Conservation (phyloP, 1,140 invertebrate species). For the Danaus plexippus region DNA sequence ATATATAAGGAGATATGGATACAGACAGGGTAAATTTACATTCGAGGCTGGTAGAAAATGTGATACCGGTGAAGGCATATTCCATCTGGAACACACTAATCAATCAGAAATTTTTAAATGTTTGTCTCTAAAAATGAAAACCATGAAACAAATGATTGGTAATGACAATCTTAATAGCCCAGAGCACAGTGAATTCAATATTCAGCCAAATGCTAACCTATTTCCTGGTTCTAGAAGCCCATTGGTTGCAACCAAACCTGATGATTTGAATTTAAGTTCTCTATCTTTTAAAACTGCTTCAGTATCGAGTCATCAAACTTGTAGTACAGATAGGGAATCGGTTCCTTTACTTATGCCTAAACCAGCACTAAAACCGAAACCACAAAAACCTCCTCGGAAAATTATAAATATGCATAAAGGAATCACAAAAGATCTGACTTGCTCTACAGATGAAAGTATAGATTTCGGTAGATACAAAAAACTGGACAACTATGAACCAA, state of each 20-base stretch:
- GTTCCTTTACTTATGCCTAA: slow-evolving; percentile 64
- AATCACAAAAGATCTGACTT: slow-evolving; percentile 57
- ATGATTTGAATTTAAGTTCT: slow-evolving; percentile 64
- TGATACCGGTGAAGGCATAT: slow-evolving; percentile 87
- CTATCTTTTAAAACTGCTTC: slow-evolving; percentile 65
- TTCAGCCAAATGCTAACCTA: slow-evolving; percentile 80
- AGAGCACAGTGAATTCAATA: slow-evolving; percentile 81
- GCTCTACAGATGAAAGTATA: slow-evolving; percentile 53
- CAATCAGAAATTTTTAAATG: slow-evolving; percentile 86
- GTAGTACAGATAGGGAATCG: slow-evolving; percentile 54
- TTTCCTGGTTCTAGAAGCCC: slow-evolving; percentile 84
- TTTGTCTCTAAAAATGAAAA: slow-evolving; percentile 85
- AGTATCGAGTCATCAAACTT: slow-evolving; percentile 53
- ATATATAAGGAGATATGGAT: slow-evolving; percentile 88
- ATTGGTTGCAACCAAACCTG: slow-evolving; percentile 73
- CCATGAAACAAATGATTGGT: slow-evolving; percentile 84
- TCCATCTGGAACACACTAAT: slow-evolving; percentile 83
- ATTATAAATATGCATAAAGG: slow-evolving; percentile 64
- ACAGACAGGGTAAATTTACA: slow-evolving; percentile 85
- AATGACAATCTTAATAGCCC: slow-evolving; percentile 77
- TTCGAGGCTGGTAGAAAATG: slow-evolving; percentile 94
- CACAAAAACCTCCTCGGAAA: slow-evolving; percentile 78
- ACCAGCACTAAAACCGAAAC: slow-evolving; percentile 74
- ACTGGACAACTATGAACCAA: slow-evolving; percentile 67
- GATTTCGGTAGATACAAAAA: slow-evolving; percentile 64